Evolutionary conservation across 2,113 vertebrate genomes (phyloP).

Genomic region (Haemorhous mexicanus): DNA sequence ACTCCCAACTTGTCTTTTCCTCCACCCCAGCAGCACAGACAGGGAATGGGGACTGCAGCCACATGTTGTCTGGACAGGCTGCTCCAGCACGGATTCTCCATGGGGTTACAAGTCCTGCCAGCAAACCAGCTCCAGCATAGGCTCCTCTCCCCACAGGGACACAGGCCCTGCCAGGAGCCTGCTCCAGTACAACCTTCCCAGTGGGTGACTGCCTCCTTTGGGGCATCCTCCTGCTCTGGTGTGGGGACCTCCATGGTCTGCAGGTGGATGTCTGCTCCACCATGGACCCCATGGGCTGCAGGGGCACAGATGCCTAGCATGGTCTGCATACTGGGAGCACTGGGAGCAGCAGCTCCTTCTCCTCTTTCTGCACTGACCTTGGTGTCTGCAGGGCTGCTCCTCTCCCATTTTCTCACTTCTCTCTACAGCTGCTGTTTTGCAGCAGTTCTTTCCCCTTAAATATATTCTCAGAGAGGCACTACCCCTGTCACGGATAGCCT

Average conservation of each 20-base stretch:
- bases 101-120: not conserved
- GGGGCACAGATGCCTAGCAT: not conserved
- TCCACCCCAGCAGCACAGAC: not conserved
- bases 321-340: accelerated
- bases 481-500: accelerated
- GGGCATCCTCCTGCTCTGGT: not conserved
- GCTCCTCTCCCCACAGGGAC: not conserved
- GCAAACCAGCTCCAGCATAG: accelerated
- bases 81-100: accelerated
- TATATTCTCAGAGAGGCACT: not conserved
- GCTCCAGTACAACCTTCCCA: not conserved
- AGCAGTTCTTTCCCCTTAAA: not conserved
- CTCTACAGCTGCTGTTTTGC: not conserved
- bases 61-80: accelerated
- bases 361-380: not conserved
- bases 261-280: not conserved
- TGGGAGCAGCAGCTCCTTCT: not conserved
- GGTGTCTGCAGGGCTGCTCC: not conserved
- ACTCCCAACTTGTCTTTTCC: not conserved
- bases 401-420: not conserved
- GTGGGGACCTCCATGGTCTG: not conserved
- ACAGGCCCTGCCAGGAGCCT: not conserved
- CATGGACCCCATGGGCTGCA: not conserved
- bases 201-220: not conserved
- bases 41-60: not conserved